These are phyloP conservation scores for Manduca sexta DNA, from an alignment of 1,140 invertebrate genomes.

Conservation along the genomic window DNA sequence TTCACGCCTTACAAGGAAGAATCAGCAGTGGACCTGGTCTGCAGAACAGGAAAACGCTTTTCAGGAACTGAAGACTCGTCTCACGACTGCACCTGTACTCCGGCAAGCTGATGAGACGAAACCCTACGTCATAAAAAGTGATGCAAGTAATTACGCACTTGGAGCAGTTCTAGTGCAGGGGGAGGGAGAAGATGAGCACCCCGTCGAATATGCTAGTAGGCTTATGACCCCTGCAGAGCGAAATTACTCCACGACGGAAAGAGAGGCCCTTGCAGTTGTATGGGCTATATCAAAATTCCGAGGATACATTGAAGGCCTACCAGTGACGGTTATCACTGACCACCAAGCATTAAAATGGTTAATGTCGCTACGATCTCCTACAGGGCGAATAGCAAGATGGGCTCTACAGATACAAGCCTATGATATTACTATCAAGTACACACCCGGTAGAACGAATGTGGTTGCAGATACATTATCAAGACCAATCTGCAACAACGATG, in stretches of 20 bases:
- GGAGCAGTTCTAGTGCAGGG: constrained; percentile 3
- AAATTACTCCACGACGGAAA: constrained; percentile 23
- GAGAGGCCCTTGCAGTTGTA: constrained; percentile 68
- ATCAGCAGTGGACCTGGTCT: not conserved
- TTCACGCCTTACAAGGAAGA: constrained; percentile 16
- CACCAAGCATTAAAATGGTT: constrained; percentile 72
- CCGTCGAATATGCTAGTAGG: constrained; percentile 17
- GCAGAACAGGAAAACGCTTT: too few species aligned
- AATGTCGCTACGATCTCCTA: constrained; percentile 46
- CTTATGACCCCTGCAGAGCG: constrained; percentile 51
- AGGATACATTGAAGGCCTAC: constrained; percentile 46
- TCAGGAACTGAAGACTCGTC: not conserved
- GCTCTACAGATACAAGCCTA: constrained; percentile 57
- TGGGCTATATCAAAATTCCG: constrained; percentile 60
- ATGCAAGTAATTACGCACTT: constrained; percentile 11
- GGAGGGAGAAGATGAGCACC: not conserved
- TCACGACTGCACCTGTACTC: not conserved
- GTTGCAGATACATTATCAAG: constrained; percentile 36
- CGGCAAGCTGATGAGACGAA: constrained; percentile 1
- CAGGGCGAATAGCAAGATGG: constrained; percentile 61
- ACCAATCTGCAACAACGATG: constrained; percentile 14
- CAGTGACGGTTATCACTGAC: constrained; percentile 34
- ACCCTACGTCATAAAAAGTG: constrained; percentile 7
- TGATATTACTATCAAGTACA: constrained; percentile 37
- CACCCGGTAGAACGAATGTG: constrained; percentile 29